These are phyloP conservation scores for Coturnix japonica DNA, from an alignment of 2,113 vertebrate genomes.

Conservation along the genomic window DNA sequence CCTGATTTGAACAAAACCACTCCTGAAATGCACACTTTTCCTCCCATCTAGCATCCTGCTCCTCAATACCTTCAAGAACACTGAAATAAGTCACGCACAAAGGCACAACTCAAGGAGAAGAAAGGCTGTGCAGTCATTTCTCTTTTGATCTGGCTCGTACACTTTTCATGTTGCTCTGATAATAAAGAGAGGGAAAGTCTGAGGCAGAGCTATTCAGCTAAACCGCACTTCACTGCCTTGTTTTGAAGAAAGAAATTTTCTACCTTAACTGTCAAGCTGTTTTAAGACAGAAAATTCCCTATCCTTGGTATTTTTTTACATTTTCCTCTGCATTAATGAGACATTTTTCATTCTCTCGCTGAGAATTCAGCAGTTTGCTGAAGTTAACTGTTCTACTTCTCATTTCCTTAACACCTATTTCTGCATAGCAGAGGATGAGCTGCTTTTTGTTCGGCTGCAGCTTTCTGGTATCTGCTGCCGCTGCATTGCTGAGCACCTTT, in stretches of 20 bases:
- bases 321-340: neutral
- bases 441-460: neutral
- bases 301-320: neutral
- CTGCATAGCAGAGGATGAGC: neutral
- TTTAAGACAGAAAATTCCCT: neutral
- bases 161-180: conserved; percentile 6
- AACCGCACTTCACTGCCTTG: neutral
- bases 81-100: neutral
- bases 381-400: neutral
- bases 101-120: neutral
- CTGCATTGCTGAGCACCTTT: neutral
- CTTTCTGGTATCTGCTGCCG: neutral
- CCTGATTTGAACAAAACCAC: neutral
- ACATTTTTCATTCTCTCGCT: neutral
- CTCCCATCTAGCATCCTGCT: neutral
- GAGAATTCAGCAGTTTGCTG: conserved; percentile 2
- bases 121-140: neutral
- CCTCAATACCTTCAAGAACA: neutral
- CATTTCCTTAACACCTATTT: neutral
- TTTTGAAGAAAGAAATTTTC: conserved; percentile 11
- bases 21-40: neutral
- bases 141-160: neutral
- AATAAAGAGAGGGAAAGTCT: neutral
- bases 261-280: neutral
- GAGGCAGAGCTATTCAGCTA: conserved; percentile 18